Evolutionary conservation across 2,797 vertebrate species (phyloP).

Genomic region (Pelodytes ibericus): DNA sequence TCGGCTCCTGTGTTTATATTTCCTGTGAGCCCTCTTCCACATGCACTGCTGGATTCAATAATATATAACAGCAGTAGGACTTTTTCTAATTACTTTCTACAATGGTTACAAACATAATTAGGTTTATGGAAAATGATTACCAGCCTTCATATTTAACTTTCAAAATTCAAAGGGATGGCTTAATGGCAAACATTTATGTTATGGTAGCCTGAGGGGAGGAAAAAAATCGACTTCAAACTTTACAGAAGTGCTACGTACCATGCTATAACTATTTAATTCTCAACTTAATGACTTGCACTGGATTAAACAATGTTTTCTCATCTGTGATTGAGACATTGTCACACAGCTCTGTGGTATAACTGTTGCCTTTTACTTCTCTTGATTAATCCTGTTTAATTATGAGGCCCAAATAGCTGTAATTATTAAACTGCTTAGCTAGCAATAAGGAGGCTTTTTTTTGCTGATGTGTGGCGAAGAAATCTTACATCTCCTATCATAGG

Average conservation of each 20-base stretch:
- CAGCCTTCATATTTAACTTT: constrained; percentile 44
- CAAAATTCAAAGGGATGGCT: constrained; percentile 6
- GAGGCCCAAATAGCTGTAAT: constrained; percentile 1
- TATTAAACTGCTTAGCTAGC: constrained; percentile 4
- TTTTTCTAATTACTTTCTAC: constrained; percentile 36
- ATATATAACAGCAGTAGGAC: constrained; percentile 38
- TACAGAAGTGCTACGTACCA: not conserved
- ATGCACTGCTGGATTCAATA: constrained; percentile 40
- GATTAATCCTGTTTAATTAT: constrained; percentile 5
- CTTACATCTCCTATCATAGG: too few species aligned
- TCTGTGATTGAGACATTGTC: too few species aligned
- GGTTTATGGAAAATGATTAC: constrained; percentile 41
- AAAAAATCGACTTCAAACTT: not conserved
- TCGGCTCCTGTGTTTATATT: constrained; percentile 16
- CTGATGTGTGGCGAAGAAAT: too few species aligned
- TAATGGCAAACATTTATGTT: constrained; percentile 12
- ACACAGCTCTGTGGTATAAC: too few species aligned
- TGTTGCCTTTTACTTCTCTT: not conserved
- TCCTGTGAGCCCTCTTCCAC: constrained; percentile 29
- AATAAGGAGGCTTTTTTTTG: too few species aligned
- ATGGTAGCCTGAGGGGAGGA: not conserved
- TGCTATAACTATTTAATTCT: not conserved
- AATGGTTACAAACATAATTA: constrained; percentile 36
- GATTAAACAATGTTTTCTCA: not conserved
- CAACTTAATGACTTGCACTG: not conserved